These are phyloP conservation scores for Alexandromys fortis DNA, from an alignment of 2,113 vertebrate genomes.

Conservation along the genomic window DNA sequence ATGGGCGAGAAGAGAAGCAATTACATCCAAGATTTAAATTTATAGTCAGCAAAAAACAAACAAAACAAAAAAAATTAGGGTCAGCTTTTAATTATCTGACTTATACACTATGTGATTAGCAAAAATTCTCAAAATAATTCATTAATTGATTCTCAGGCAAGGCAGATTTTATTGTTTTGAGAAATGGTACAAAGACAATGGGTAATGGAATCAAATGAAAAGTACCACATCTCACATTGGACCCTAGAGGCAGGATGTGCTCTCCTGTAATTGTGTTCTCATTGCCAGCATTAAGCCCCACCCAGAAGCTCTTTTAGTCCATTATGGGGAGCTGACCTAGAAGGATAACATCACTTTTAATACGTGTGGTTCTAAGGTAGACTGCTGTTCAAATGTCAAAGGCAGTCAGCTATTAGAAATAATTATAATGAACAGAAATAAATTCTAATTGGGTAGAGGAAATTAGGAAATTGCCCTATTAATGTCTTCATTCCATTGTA, in stretches of 20 bases:
- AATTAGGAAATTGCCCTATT: conserved; percentile 48
- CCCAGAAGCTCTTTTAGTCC: conserved; percentile 44
- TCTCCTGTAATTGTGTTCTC: background rate
- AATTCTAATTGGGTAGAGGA: conserved; percentile 42
- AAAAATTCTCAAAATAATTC: conserved; percentile 8
- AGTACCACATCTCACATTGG: background rate
- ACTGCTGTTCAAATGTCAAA: conserved; percentile 61
- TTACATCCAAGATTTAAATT: conserved; percentile 48
- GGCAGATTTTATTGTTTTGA: conserved; percentile 44
- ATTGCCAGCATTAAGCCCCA: background rate
- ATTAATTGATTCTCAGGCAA: conserved; percentile 37
- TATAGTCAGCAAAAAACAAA: background rate
- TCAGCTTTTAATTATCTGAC: conserved; percentile 34
- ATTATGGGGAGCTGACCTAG: background rate
- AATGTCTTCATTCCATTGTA: conserved; percentile 32
- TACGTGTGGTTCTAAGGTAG: conserved; percentile 12
- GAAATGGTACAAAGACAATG: conserved; percentile 44
- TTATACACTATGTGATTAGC: conserved; percentile 8
- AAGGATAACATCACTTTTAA: conserved; percentile 55
- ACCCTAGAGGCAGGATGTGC: background rate
- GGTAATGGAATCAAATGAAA: conserved; percentile 10
- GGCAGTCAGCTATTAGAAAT: conserved; percentile 40
- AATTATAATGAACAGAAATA: conserved; percentile 55
- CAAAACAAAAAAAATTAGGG: background rate
- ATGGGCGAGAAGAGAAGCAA: conserved; percentile 28